Conservation (phyloP, 2,113 vertebrate species). For the Actenoides hombroni region DNA sequence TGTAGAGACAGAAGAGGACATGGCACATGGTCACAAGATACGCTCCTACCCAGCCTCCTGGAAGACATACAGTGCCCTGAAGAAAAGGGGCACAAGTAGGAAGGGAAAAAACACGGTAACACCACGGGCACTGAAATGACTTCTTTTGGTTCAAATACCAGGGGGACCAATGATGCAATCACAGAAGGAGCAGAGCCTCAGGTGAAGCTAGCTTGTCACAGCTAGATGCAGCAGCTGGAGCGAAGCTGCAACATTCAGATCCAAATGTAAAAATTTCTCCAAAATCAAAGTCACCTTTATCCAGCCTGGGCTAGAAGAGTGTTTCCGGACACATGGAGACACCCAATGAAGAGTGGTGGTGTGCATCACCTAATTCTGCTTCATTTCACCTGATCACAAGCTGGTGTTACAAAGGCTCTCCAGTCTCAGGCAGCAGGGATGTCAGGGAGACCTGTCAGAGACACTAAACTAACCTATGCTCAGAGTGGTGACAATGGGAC, state of each 20-base stretch:
- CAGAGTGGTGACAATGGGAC: neutral
- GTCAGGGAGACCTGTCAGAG: neutral
- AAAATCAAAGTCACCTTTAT: neutral
- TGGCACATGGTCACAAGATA: neutral
- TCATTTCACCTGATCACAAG: neutral
- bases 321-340: neutral
- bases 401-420: neutral
- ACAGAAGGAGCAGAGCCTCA: neutral
- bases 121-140: neutral
- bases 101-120: neutral
- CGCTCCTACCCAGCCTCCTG: neutral
- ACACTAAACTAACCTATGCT: neutral
- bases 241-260: neutral
- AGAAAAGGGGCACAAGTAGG: neutral
- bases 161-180: neutral
- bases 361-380: neutral
- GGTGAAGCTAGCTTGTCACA: neutral
- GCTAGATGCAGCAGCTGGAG: neutral
- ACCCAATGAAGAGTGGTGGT: fast-evolving
- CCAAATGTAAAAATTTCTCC: neutral
- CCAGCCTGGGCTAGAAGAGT: neutral
- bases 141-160: neutral
- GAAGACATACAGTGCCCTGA: neutral
- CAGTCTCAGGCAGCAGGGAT: neutral
- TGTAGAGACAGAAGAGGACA: constrained; percentile 52